These are phyloP conservation scores for Sinocyclocheilus rhinocerous DNA, from an alignment of 2,113 vertebrate species.

Conservation along the genomic window DNA sequence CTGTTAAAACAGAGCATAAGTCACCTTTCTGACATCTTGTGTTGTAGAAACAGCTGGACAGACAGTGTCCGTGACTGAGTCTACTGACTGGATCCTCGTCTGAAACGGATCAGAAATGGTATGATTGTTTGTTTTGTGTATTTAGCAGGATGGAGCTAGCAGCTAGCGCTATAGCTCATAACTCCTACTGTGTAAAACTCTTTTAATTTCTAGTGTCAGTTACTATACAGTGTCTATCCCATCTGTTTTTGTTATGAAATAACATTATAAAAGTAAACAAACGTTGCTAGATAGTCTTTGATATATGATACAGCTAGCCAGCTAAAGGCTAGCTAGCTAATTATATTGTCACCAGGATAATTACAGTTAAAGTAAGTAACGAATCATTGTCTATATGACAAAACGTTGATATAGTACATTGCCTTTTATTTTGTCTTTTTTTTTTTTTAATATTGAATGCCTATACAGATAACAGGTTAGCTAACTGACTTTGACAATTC, in stretches of 20 bases:
- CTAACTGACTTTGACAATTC: slow-evolving; percentile 22
- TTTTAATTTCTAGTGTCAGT: neutral
- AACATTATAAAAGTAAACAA: neutral
- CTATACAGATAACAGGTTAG: neutral
- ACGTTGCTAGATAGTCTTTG: neutral
- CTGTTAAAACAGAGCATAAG: slow-evolving; percentile 5
- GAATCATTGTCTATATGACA: neutral
- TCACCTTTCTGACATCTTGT: neutral
- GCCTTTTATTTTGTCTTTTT: neutral
- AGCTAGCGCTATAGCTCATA: slow-evolving; percentile 15
- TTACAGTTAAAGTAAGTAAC: neutral
- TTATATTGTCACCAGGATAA: neutral
- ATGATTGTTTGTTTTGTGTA: neutral
- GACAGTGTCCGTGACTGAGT: slow-evolving; percentile 4
- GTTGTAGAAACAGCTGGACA: neutral
- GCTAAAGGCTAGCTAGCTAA: slow-evolving; percentile 19
- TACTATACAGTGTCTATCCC: neutral
- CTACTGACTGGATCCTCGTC: neutral
- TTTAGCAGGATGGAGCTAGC: slow-evolving; percentile 8
- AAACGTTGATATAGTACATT: neutral
- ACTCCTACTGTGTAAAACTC: slow-evolving; percentile 3
- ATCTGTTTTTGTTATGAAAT: neutral
- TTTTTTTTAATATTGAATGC: neutral
- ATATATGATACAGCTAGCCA: neutral
- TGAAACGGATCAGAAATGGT: slow-evolving; percentile 50